Evolutionary conservation across 2,113 vertebrate genomes (phyloP), one percentile per base, ranked within the genome.

Genomic region (Albula goreensis): DNA sequence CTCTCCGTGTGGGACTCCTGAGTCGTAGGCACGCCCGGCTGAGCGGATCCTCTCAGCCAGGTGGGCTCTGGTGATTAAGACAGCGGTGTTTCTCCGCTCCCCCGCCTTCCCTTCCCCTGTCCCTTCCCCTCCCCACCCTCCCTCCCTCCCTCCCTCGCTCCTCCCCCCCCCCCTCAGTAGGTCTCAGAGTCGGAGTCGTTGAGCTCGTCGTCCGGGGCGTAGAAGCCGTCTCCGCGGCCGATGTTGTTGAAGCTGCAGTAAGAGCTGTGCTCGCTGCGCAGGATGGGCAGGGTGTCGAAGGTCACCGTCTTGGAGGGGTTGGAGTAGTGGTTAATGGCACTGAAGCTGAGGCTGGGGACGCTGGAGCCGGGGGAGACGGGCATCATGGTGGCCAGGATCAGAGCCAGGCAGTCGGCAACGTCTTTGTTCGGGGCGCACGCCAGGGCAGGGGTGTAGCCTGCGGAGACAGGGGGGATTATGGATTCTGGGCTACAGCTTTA

Each of bases 381-480:
- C 97, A 99, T 98, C 98, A 99, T 99, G 86, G 97, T 99, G 96
- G 98, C 97, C 95, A 99, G 94, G 92, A 99, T 99, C 88, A 99
- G 97, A 31, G 98, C 98, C 12, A 99, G 96, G 95, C 98, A 99
- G 90, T 99, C 98, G 2, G 98, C 98, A 90, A 99, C 98, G 7
- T 99, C 98, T 95, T 98, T 99, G 92, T 98, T 99, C 86, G 98
- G 98, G 4, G 98, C 97, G 85, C 98, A 99, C 87, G 98, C 98
- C 96, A 99, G 94, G 88, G 98, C 98, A 48, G 98, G 98, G 85
- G 98, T 99, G 92, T 99, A 99, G 92, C 98, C 98, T 99, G 90
- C 25, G 83, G 79, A 52, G 83, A 2, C 5, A 52, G 2, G 70
- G 70, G 10, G 70, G 70, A 31, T 11, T 31, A 10, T 22, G n/a